These are phyloP conservation scores for Neodiprion virginianus DNA, from an alignment of 1,140 invertebrate species.

Conservation along the genomic window DNA sequence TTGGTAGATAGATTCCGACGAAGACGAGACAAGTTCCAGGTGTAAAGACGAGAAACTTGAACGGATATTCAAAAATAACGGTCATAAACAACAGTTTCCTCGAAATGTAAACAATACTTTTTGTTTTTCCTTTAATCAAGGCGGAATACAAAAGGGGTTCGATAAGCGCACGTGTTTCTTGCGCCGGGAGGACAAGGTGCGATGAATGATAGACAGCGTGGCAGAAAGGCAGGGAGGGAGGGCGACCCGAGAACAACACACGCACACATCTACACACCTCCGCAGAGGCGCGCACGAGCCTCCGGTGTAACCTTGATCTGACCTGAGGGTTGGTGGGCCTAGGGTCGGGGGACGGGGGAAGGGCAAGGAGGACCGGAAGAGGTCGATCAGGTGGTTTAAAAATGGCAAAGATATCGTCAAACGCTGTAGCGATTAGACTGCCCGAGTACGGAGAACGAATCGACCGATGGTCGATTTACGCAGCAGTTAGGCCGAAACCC, in stretches of 20 bases:
- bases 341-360: neutral
- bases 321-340: neutral
- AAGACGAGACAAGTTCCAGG: no score
- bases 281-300: conserved; percentile 17
- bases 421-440: neutral
- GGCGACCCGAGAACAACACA: neutral
- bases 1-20: no score
- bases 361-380: neutral
- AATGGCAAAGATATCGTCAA: neutral
- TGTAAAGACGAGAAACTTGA: no score
- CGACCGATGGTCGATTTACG: neutral
- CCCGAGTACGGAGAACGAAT: neutral
- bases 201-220: neutral
- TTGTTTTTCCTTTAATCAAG: no score
- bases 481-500: neutral
- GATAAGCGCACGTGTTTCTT: neutral
- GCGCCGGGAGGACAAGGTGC: neutral
- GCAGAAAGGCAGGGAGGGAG: neutral
- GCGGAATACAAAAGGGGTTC: no score
- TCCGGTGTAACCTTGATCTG: conserved; percentile 55
- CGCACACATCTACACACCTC: neutral
- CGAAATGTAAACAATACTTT: no score
- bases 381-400: neutral
- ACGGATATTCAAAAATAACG: no score
- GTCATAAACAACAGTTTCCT: no score